Conservation (phyloP, 2,888 invertebrate genomes). For the Trypoxylon attenuatum region DNA sequence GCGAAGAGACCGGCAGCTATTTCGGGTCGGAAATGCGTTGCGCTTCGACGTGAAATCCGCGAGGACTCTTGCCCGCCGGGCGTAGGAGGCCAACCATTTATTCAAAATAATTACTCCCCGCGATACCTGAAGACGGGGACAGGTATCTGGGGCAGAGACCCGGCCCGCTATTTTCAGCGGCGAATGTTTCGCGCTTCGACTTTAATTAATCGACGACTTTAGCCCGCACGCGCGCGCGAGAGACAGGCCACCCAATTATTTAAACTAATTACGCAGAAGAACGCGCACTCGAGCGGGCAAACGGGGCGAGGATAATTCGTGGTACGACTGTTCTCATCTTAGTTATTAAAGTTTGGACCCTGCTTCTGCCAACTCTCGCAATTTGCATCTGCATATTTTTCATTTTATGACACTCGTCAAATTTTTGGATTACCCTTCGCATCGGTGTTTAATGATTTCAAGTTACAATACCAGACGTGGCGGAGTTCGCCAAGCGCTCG, state of each 20-base stretch:
- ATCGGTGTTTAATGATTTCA: no score
- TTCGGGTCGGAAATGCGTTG: conserved; percentile 51
- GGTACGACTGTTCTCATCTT: not conserved
- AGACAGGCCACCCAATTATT: conserved; percentile 25
- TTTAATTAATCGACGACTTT: conserved; percentile 49
- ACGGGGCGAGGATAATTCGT: not conserved
- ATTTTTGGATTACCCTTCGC: no score
- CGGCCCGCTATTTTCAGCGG: conserved; percentile 41
- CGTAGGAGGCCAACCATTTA: conserved; percentile 51
- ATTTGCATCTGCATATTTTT: not conserved
- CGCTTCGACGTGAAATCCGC: conserved; percentile 38
- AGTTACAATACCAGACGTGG: no score
- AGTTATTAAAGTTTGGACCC: not conserved
- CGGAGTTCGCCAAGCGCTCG: no score
- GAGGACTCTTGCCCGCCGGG: conserved; percentile 33
- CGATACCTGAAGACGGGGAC: conserved; percentile 1
- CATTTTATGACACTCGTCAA: no score
- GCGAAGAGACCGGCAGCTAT: conserved; percentile 47
- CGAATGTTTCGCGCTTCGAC: conserved; percentile 43
- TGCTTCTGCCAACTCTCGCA: not conserved
- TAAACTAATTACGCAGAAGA: conserved; percentile 24
- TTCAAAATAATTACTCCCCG: conserved; percentile 47
- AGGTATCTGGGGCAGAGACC: conserved; percentile 41
- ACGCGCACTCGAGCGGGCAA: not conserved
- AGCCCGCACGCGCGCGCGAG: not conserved